A percentile compares a stretch with the other conserved stretches of the same genome.
phyloP scores from a whole-genome alignment of 1,140 invertebrate species.

The silkworm (Bombyx mori) region DNA sequence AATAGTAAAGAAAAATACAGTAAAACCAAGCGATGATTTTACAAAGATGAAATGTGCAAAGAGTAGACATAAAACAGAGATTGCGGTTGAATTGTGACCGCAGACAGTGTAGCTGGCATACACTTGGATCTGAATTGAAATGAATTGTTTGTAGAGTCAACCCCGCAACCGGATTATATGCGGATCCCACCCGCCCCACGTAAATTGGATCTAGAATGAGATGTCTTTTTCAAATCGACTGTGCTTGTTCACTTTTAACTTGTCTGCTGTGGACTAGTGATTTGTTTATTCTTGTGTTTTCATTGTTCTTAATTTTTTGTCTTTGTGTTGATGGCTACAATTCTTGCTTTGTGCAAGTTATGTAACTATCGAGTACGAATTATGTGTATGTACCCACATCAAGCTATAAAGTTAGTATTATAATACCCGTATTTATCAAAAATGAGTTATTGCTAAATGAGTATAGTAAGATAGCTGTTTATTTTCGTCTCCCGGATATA shows the following conservation, averaged over 20 bases:
- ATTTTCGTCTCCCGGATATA: too few species aligned
- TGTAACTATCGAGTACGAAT: too few species aligned
- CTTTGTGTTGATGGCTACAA: not conserved
- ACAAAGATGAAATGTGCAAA: constrained; percentile 2
- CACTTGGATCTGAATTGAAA: constrained; percentile 55
- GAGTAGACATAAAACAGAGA: constrained; percentile 2
- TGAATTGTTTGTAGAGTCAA: constrained; percentile 57
- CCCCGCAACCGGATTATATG: constrained; percentile 32
- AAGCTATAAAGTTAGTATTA: too few species aligned
- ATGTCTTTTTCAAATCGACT: constrained; percentile 39
- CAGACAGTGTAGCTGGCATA: constrained; percentile 22
- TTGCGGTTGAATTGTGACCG: constrained; percentile 15
- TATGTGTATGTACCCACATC: too few species aligned
- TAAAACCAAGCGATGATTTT: not conserved
- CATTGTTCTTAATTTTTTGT: not conserved
- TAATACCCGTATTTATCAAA: too few species aligned
- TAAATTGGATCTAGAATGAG: constrained; percentile 52
- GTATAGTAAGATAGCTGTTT: too few species aligned
- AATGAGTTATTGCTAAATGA: too few species aligned
- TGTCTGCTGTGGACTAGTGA: constrained; percentile 10
- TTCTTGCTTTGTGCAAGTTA: not conserved
- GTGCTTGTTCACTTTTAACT: constrained; percentile 16
- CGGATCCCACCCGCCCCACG: constrained; percentile 31
- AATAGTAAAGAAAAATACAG: too few species aligned
- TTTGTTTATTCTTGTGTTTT: not conserved